Conservation (phyloP, 2,113 vertebrate genomes). For the Sinocyclocheilus rhinocerous region DNA sequence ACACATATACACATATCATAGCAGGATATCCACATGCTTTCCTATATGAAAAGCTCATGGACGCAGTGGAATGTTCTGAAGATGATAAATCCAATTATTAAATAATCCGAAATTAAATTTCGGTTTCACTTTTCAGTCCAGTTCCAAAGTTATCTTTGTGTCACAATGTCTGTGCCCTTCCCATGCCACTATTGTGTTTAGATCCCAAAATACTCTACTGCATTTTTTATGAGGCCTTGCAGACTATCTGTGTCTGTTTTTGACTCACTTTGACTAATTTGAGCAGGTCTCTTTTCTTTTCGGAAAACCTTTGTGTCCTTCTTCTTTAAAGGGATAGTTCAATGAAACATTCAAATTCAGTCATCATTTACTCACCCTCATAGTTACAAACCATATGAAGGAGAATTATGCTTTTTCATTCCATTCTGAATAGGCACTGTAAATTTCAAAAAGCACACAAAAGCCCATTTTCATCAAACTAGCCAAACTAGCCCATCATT, state of each 20-base stretch:
- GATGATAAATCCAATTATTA: neutral
- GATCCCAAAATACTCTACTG: slow-evolving; percentile 73
- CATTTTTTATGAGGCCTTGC: slow-evolving; percentile 73
- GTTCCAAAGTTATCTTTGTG: slow-evolving; percentile 44
- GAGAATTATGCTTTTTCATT: neutral
- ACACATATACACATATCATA: too few species aligned
- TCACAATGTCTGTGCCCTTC: slow-evolving; percentile 65
- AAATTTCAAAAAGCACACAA: neutral
- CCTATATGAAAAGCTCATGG: neutral
- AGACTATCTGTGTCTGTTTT: slow-evolving; percentile 67
- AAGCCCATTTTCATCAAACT: neutral
- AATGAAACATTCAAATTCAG: neutral
- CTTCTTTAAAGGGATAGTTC: slow-evolving; percentile 49
- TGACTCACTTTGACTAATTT: slow-evolving; percentile 47
- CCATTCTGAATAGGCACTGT: neutral
- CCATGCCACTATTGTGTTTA: slow-evolving; percentile 62
- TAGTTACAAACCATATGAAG: neutral
- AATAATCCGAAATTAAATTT: too few species aligned
- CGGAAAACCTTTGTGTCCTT: slow-evolving; percentile 59
- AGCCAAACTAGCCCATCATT: neutral
- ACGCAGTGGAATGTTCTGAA: neutral
- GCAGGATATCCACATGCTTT: neutral
- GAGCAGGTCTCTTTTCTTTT: neutral
- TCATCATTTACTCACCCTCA: neutral
- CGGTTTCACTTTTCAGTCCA: neutral